Percentiles rank a stretch among this genome's conserved stretches.
These are phyloP conservation scores for Orchesellides sinensis DNA, from an alignment of 2,888 invertebrate genomes.

Conservation along the genomic window DNA sequence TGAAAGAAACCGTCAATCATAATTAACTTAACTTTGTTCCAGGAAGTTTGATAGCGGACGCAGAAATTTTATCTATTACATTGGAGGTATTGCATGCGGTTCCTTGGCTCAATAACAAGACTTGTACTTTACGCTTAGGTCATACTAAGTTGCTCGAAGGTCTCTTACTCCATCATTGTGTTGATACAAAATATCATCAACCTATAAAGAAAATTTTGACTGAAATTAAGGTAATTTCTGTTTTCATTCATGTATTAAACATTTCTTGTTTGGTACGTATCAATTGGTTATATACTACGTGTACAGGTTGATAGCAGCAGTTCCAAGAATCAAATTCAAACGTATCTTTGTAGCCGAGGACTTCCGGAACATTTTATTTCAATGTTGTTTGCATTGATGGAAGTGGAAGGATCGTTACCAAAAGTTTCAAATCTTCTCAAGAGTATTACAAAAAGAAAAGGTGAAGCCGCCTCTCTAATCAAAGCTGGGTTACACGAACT, in stretches of 20 bases:
- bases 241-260: too few species aligned
- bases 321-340: slow-evolving; percentile 85
- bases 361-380: slow-evolving; percentile 83
- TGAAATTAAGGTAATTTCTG: slow-evolving; percentile 75
- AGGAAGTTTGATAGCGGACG: slow-evolving; percentile 88
- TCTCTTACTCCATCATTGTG: slow-evolving; percentile 87
- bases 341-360: slow-evolving; percentile 83
- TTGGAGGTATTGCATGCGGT: slow-evolving; percentile 86
- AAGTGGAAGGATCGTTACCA: slow-evolving; percentile 82
- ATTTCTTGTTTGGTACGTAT: background rate
- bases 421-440: slow-evolving; percentile 82
- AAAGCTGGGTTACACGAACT: slow-evolving; percentile 86
- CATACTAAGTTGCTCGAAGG: slow-evolving; percentile 87
- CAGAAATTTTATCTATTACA: slow-evolving; percentile 88
- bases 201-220: slow-evolving; percentile 76
- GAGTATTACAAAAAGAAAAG: slow-evolving; percentile 84
- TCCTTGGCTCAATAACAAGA: slow-evolving; percentile 82
- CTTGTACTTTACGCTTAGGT: slow-evolving; percentile 85
- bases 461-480: slow-evolving; percentile 83
- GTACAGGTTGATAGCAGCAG: slow-evolving; percentile 81
- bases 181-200: slow-evolving; percentile 81
- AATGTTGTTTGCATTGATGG: slow-evolving; percentile 83
- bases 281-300: too few species aligned
- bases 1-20: too few species aligned
- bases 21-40: too few species aligned